Conservation (phyloP, 2,797 vertebrate genomes). For the Scolopax rusticola region DNA sequence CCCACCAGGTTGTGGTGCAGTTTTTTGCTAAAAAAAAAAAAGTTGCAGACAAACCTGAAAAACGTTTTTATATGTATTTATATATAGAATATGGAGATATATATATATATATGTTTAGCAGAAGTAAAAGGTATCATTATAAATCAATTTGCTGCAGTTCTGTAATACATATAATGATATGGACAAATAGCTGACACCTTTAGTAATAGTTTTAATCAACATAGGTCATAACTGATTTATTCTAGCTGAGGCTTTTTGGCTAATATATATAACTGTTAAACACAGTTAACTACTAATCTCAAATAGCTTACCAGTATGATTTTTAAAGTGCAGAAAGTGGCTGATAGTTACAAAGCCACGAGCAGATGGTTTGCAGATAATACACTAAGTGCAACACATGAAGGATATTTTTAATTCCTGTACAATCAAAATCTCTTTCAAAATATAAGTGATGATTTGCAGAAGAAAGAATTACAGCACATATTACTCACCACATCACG, state of each 20-base stretch:
- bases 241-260: background rate
- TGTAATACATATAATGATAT: background rate
- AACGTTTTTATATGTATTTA: background rate
- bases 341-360: background rate
- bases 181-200: background rate
- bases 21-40: background rate
- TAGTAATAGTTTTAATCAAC: background rate
- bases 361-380: background rate
- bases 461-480: background rate
- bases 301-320: background rate
- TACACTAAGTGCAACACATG: background rate
- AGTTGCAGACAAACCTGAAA: background rate
- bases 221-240: background rate
- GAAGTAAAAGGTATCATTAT: background rate
- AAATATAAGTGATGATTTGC: background rate
- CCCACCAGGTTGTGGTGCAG: background rate
- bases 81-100: background rate
- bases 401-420: background rate
- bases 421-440: background rate
- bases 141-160: background rate
- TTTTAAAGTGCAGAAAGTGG: background rate
- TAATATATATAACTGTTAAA: background rate
- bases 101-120: background rate
- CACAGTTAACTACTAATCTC: background rate
- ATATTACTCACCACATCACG: slow-evolving; percentile 93